phyloP scores from a whole-genome alignment of 1,140 invertebrate species.

The Battus philenor region DNA sequence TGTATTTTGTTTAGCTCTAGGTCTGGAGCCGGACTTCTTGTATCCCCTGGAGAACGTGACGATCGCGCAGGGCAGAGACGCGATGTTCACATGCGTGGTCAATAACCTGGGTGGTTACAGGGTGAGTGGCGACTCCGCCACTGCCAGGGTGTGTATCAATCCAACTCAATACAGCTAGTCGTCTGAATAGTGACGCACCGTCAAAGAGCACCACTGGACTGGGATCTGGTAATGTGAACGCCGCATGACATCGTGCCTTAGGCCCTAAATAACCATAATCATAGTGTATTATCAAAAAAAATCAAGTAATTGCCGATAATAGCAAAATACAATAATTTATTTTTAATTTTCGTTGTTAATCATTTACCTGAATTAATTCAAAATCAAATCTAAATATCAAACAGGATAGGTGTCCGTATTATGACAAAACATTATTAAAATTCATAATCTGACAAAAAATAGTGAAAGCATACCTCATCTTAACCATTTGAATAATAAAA shows the following conservation, averaged over 20 bases:
- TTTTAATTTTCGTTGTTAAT: too few species aligned
- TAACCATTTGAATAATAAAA: too few species aligned
- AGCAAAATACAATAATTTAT: too few species aligned
- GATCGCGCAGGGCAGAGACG: conserved; percentile 89
- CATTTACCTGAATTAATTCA: too few species aligned
- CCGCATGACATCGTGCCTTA: neutral
- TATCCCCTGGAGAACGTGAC: conserved; percentile 91
- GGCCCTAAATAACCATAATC: too few species aligned
- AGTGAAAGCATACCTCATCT: too few species aligned
- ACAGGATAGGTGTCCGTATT: too few species aligned
- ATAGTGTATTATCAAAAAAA: neutral
- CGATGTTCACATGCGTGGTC: conserved; percentile 92
- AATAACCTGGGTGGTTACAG: conserved; percentile 94
- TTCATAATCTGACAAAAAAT: too few species aligned
- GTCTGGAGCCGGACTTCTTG: conserved; percentile 89
- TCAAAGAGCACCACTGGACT: conserved; percentile 48
- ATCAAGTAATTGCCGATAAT: too few species aligned
- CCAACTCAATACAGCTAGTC: conserved; percentile 67
- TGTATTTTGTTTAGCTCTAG: conserved; percentile 60
- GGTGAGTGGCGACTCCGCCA: conserved; percentile 92
- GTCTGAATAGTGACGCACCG: conserved; percentile 56
- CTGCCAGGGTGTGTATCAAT: conserved; percentile 86
- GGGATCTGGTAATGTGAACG: conserved; percentile 55
- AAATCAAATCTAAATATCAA: too few species aligned
- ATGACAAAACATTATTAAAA: too few species aligned